Base-by-base conservation (phyloP, 2,888 invertebrate genomes). In the Drosophila lacicola region DNA sequence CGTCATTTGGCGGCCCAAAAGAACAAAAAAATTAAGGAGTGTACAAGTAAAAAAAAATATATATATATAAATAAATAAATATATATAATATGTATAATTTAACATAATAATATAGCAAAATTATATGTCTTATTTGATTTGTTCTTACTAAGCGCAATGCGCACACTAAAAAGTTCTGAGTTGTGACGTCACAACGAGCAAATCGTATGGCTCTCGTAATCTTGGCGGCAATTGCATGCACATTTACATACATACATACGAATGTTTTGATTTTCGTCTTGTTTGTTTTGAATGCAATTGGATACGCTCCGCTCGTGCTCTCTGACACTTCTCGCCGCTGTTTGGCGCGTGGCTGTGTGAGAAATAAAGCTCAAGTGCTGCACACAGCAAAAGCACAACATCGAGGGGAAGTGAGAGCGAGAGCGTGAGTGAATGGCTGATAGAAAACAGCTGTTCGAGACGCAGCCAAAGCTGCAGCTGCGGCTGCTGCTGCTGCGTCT, bases 381-480 rank as follows among this genome's bases (percentile, higher is more conserved):
- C 58, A 19, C n/a, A 54, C 11, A 55, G 45, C 34, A 13, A 34
- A 53, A 70, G 42, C 65, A 49, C 54, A 45, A 39, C n/a, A 46
- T 14, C 8, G 29, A 10, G 10, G n/a, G 1, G 2, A 21, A 44
- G 4, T 49, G 13, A 45, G 10, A 21, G 21, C 37, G 36, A 37
- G 49, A 65, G 60, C 44, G 29, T 9, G 19, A 54, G 47, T 14
- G 45, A n/a, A 42, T 21, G 21, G 25, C 25, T 2, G 8, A 0
- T 42, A 29, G 41, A 11, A 45, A 58, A 70, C 74, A 82, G 74
- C 80, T 80, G 80, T 68, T 67, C 19, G 39, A 19, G 36, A 47
- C 34, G 33, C 36, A 54, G 49, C 11, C 33, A 53, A 65, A 46
- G 64, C 46, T 54, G 65, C 57, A 45, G 46, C 34, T 34, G 34